Base-by-base conservation (phyloP, 2,888 invertebrate genomes). In the Chaetogeoica ovagalla region DNA sequence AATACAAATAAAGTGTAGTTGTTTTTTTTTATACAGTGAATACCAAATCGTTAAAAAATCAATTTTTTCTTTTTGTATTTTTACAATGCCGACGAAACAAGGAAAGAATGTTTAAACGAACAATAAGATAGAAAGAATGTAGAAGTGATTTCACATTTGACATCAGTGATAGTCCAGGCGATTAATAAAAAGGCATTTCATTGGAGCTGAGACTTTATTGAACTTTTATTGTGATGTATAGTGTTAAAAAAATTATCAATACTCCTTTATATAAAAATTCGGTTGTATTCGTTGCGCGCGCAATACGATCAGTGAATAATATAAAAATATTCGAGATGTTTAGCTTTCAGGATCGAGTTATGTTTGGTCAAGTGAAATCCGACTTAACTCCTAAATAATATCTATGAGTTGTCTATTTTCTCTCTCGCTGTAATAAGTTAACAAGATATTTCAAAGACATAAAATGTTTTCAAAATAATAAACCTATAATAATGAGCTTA, bases 101-200 rank as follows among this genome's bases (percentile, higher is more conserved):
- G 19, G 2, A 43, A 59, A 23, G 8, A 59, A 71, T 59, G 71
- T 59, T 71, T 59, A 21, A 39, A 57, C 39, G 21, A 70, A 59
- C 21, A 71, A 59, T 43, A 1, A 59, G 39, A 37, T 48, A 21
- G 7, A 30, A 48, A 21, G 43, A 66, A 66, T 66, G 66, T 23
- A 23, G n/a, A 9, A 62, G 60, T 19, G 30, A 62, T 72, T 60
- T n/a, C n/a, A 19, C 19, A 23, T 60, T 72, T 30, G 13, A 62
- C n/a, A 5, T 30, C 7, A 11, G 0, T 15, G 62, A 73, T 62
- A 23, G 62, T 37, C 62, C 30, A 15, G 19, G 19, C 19, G 23
- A 48, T 23, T 19, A 60, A 72, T 73, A 73, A 30, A n/a, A 52
- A 52, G 19, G 7, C 48, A 62, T 62, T 60, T 52, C 48, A 48